Base-by-base conservation (phyloP, 2,888 invertebrate genomes). In the Atrina japonica region DNA sequence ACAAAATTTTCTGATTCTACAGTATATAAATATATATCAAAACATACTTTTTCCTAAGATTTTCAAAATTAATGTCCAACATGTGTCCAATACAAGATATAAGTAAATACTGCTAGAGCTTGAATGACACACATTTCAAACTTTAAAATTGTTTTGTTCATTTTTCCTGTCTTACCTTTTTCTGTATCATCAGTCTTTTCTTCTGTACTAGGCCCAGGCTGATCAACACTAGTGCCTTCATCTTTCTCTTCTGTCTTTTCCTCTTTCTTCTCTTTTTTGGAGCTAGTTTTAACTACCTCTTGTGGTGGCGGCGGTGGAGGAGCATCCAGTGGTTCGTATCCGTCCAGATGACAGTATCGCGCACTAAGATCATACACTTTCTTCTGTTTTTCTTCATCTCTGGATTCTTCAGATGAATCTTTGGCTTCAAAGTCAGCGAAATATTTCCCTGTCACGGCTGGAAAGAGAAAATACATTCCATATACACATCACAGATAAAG, bases 281-380 rank as follows among this genome's bases (percentile, higher is more conserved):
- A 35, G 6, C 11, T 35, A 3, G 56, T 56, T 23, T 73, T 68
- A 14, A 18, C 56, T 41, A 70, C 69, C 30, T 76, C 76, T 25
- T 74, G 72, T 11, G 65, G 67, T n/a, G 72, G 58, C 5, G 85
- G 83, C 11, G 83, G 83, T 16, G 66, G 59, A 5, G 84, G 82
- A 6, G 82, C 82, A 43, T 85, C 84, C 11, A 87, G 74, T 21
- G 83, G 76, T 60, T 87, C 86, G 56, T 75, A 87, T 3, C 87
- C 86, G 23, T 86, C 84, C 66, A 87, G 63, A 45, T 81, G 80
- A 53, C 77, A 75, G 74, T 85, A 86, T 3, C 84, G 80, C 14
- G 81, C 88, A 65, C 84, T 84, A 63, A 86, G 47, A 41, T 86
- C 83, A 81, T 83, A 88, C 50, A 88, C 59, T 56, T 78, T 82